Percentiles rank a stretch among this genome's conserved stretches.
These are phyloP conservation scores for Stictocephala bisonia DNA, from an alignment of 2,888 invertebrate species.

Conservation along the genomic window DNA sequence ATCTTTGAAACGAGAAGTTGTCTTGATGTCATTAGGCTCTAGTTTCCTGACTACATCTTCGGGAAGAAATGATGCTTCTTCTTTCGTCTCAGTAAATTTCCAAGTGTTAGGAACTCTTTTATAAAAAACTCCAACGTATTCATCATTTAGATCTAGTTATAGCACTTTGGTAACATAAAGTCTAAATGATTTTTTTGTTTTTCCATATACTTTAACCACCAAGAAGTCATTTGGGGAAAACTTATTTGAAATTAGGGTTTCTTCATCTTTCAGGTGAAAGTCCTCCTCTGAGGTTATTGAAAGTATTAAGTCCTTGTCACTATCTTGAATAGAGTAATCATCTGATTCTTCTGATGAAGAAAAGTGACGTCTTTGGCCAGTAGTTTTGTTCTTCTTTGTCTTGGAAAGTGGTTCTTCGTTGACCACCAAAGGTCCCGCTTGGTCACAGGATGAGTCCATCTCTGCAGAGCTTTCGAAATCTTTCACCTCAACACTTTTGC, in stretches of 20 bases:
- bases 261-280: no score
- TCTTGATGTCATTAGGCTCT: constrained; percentile 24
- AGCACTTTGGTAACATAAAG: constrained; percentile 41
- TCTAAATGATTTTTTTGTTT: constrained; percentile 35
- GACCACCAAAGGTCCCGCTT: not conserved
- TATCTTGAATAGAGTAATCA: constrained; percentile 37
- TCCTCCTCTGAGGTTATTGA: constrained; percentile 34
- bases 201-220: constrained; percentile 39
- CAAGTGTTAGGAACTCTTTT: constrained; percentile 16
- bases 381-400: no score
- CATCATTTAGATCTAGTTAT: constrained; percentile 23
- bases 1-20: no score
- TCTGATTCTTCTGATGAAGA: constrained; percentile 32
- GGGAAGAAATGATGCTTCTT: constrained; percentile 32
- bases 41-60: constrained; percentile 17
- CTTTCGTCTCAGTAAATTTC: constrained; percentile 35
- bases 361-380: no score
- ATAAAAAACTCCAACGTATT: constrained; percentile 27
- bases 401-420: not conserved
- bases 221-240: constrained; percentile 35
- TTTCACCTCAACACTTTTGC: not conserved
- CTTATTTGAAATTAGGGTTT: constrained; percentile 23
- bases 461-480: no score
- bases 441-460: not conserved
- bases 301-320: constrained; percentile 29